Conservation (phyloP, 1,140 invertebrate genomes). For the Formica exsecta region DNA sequence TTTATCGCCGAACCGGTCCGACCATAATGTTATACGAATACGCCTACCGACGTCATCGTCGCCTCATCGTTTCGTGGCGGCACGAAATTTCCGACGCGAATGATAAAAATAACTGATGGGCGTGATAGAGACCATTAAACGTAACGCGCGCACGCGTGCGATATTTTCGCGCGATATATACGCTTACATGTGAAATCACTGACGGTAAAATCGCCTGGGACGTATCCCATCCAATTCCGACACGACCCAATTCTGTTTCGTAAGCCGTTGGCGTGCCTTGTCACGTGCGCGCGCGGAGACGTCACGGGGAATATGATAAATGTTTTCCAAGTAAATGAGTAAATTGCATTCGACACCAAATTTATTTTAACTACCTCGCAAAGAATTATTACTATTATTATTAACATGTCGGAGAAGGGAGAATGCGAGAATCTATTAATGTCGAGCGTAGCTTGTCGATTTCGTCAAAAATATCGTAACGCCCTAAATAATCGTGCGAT, state of each 20-base stretch:
- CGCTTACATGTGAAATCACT: constrained; percentile 60
- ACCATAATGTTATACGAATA: constrained; percentile 52
- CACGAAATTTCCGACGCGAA: constrained; percentile 40
- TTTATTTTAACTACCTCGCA: constrained; percentile 39
- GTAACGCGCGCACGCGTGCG: constrained; percentile 32
- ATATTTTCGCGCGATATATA: constrained; percentile 53
- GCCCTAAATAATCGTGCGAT: constrained; percentile 14
- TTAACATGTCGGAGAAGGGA: neutral
- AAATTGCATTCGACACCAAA: constrained; percentile 55
- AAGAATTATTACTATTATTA: neutral
- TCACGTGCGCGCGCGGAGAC: constrained; percentile 22
- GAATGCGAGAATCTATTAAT: neutral
- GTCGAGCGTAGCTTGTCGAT: neutral
- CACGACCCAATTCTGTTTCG: constrained; percentile 62
- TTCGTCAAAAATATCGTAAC: no score
- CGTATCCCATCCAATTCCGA: constrained; percentile 61
- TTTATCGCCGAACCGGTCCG: constrained; percentile 36
- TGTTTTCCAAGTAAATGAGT: constrained; percentile 61
- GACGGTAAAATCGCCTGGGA: constrained; percentile 57
- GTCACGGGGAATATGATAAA: constrained; percentile 62
- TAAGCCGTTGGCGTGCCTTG: constrained; percentile 58
- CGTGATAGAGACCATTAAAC: constrained; percentile 41
- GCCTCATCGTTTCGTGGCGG: neutral
- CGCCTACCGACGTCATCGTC: constrained; percentile 26
- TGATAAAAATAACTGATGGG: neutral